Evolutionary conservation across 2,113 vertebrate genomes (phyloP), one percentile per base, ranked within the genome.

Genomic region (Pelobates fuscus): DNA sequence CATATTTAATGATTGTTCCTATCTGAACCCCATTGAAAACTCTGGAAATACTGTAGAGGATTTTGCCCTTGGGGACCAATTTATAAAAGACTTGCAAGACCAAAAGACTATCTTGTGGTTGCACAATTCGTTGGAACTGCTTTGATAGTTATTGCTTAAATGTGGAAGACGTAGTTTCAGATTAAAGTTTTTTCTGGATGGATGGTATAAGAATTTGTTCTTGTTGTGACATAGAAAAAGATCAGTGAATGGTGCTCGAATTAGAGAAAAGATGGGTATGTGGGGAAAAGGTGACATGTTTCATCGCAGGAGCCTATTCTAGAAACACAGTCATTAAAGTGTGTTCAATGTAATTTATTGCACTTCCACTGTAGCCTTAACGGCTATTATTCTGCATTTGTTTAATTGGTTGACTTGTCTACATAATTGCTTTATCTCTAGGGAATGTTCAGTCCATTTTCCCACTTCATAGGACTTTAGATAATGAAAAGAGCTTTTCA

Each of bases 401-500:
- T 54, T 63, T 72, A 72, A 72, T 72, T 72, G 70, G 70, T 63
- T 72, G 15, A 58, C 59, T 63, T 41, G 59, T 25, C 26, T 72
- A 58, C 60, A 54, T 72, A 72, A 72, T 72, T 72, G 20, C 59
- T 63, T 64, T 72, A 72, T 72, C 70, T 72, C 60, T 17, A 5
- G 70, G 60, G 70, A 64, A 72, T 25, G 8, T 21, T 64, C 43
- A 11, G 26, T 41, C 26, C 61, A 58, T 72, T 63, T 63, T 72
- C 26, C 60, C 70, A 63, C 43, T 72, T 52, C 25, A 44, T 26
- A 54, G 61, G 60, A 58, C 60, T 72, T 72, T 54, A 54, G 70
- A 72, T 72, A 54, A 72, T 54, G 52, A 62, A 62, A 46, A 54
- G 60, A 62, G 70, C 70, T 54, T 72, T 72, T 72, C 44, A 72